Conservation (phyloP, 2,888 invertebrate species). For the Melinopterus prodromus region DNA sequence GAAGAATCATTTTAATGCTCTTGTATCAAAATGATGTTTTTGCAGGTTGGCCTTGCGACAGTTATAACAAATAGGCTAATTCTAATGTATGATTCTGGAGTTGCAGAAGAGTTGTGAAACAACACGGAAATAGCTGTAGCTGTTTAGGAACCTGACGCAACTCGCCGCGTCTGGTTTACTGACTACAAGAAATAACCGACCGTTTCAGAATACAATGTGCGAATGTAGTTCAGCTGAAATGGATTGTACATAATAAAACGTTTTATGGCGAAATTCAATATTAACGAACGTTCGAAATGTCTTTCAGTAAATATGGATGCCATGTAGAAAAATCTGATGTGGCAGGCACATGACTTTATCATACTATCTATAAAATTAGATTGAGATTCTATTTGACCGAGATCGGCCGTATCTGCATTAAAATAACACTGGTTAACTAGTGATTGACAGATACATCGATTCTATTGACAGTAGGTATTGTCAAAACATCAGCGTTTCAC, state of each 20-base stretch:
- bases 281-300: background rate
- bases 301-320: background rate
- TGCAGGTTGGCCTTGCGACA: background rate
- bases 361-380: too few species aligned
- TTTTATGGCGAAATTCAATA: background rate
- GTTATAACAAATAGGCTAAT: background rate
- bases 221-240: background rate
- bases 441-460: too few species aligned
- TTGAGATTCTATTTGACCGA: too few species aligned
- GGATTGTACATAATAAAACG: background rate
- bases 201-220: background rate
- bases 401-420: too few species aligned
- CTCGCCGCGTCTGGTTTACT: background rate
- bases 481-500: too few species aligned
- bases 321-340: too few species aligned
- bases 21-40: background rate
- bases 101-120: background rate
- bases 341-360: too few species aligned
- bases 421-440: too few species aligned
- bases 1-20: background rate
- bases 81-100: background rate
- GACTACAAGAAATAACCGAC: background rate
- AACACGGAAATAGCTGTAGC: constrained; percentile 4
- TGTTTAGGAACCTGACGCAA: background rate
- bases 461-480: too few species aligned